A percentile compares a stretch with the other conserved stretches of the same genome.
Conservation (phyloP, 2,888 invertebrate genomes). For the Ormyrus rosae region DNA sequence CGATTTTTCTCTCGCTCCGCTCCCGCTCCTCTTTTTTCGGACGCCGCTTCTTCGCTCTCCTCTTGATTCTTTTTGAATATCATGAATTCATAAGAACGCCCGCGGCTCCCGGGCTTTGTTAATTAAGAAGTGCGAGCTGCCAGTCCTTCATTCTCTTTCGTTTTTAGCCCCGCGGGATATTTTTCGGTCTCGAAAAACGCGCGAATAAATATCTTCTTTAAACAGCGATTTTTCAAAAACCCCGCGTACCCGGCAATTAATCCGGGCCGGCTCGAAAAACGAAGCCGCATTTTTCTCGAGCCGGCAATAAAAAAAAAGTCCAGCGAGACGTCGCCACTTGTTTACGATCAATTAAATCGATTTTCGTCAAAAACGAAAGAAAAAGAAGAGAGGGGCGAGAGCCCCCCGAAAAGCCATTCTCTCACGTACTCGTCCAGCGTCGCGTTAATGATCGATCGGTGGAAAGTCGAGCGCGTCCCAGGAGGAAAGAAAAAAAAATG, state of each 20-base stretch:
- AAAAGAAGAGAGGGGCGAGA: too few species aligned
- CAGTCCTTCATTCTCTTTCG: neutral
- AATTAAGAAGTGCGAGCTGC: constrained; percentile 47
- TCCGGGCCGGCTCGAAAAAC: constrained; percentile 15
- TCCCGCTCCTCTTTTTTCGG: neutral
- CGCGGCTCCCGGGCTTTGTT: constrained; percentile 48
- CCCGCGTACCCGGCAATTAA: neutral
- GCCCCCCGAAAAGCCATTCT: too few species aligned
- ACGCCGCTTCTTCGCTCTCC: neutral
- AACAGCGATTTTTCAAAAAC: constrained; percentile 40
- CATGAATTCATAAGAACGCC: constrained; percentile 51
- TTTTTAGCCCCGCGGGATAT: neutral
- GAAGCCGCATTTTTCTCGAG: too few species aligned
- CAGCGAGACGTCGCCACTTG: too few species aligned
- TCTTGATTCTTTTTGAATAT: constrained; percentile 47
- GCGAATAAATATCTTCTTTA: constrained; percentile 40
- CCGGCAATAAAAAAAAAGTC: too few species aligned
- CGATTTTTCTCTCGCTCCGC: constrained; percentile 37
- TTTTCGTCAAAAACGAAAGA: too few species aligned
- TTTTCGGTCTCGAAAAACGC: constrained; percentile 12
- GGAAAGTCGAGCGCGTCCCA: constrained; percentile 27
- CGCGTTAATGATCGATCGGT: constrained; percentile 49
- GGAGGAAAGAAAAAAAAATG: neutral
- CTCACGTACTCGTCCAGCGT: neutral
- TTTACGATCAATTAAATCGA: too few species aligned